Evolutionary conservation across 35 echinoderm and acorn worm species (phyloP), one percentile per base, ranked within the genome.

Genomic region (Antedon bifida): DNA sequence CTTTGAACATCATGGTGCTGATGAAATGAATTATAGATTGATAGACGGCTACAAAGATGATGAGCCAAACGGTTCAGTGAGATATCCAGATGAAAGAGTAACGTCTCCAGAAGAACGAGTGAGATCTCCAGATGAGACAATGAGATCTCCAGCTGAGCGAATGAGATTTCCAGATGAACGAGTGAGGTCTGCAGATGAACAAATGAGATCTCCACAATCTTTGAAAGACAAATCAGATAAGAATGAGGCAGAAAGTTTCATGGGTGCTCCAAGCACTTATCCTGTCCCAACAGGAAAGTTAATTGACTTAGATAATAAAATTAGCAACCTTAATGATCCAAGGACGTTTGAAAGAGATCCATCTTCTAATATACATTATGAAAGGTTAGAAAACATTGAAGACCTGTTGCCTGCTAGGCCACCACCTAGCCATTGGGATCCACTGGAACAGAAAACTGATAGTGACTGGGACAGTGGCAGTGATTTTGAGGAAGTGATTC

Each of bases 401-500:
- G 51, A 64, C 19, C 19, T 64, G 19, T 23, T 64, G 23, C 78
- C 78, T 29, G 16, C 8, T 10, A 34, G 32, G 36, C 34, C 32
- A 38, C 33, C 34, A 35, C 78, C 34, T 23, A 10, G 4, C 21
- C 34, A 36, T 34, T 80, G 33, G 34, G 78, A 39, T 14, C 16
- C 30, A 82, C 64, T 33, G 75, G 7, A 13, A 35, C 32, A 73
- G 14, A 73, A 75, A 21, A 74, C 0, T 32, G 36, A 80, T 82
- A 55, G 73, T 32, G 33, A 82, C 29, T 77, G 86, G 80, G 34
- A 45, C n/a, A 42, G 7, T 46, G 86, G 34, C 36, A 28, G 51
- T 85, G 88, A 89, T 29, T 51, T 79, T 19, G 77, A 78, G 30
- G 55, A 86, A 77, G 78, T 95, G 23, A 86, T 96, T 36, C 90